Conservation (phyloP, 2,113 vertebrate species). For the Herpetotheres cachinnans region DNA sequence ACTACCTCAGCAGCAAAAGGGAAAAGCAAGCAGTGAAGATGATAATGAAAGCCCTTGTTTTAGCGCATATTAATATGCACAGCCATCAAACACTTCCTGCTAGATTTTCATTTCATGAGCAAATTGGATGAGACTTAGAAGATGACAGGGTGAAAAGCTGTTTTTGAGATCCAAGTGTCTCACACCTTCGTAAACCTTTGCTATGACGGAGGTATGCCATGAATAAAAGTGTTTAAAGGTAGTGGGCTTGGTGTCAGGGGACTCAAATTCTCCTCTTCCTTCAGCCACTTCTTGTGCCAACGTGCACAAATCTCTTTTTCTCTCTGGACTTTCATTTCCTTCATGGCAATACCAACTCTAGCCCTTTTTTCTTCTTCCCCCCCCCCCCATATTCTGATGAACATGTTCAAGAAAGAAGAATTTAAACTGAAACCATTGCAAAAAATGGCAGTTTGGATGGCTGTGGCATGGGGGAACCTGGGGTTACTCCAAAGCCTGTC, state of each 20-base stretch:
- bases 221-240: neutral
- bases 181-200: neutral
- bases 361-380: neutral
- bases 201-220: neutral
- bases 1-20: constrained; percentile 9
- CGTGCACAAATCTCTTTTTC: neutral
- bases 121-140: constrained; percentile 30
- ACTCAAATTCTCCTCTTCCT: neutral
- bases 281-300: neutral
- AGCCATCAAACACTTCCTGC: constrained; percentile 20
- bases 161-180: neutral
- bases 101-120: constrained; percentile 26
- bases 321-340: neutral
- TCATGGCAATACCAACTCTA: neutral
- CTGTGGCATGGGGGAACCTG: neutral
- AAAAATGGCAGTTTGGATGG: neutral
- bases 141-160: constrained; percentile 9
- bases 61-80: constrained; percentile 39
- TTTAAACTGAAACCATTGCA: neutral
- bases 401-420: neutral
- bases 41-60: constrained; percentile 34
- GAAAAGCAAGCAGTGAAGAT: neutral
- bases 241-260: neutral
- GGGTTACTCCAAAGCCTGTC: neutral
- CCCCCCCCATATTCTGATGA: neutral